Conservation (phyloP, 2,888 invertebrate species). For the Dexiosoma caninum region DNA sequence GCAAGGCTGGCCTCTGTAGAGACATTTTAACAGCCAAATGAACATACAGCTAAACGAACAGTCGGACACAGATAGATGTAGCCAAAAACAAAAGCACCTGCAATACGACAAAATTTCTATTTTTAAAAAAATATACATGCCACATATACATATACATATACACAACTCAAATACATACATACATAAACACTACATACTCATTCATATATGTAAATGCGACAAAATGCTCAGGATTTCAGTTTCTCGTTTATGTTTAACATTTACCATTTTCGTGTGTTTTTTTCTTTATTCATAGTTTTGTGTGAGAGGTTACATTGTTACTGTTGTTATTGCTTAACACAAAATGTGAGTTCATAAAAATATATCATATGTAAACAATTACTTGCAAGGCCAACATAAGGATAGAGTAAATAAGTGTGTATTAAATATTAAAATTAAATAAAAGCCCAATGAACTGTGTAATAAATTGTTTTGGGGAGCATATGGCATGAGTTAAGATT, state of each 20-base stretch:
- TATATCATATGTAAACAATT: slow-evolving; percentile 51
- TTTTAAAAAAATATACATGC: slow-evolving; percentile 47
- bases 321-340: background rate
- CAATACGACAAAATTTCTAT: slow-evolving; percentile 71
- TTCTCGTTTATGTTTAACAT: slow-evolving; percentile 7
- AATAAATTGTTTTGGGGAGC: background rate
- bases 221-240: slow-evolving; percentile 63
- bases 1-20: slow-evolving; percentile 39
- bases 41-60: slow-evolving; percentile 57
- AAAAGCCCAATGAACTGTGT: slow-evolving; percentile 20
- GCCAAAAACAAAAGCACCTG: slow-evolving; percentile 69
- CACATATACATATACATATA: background rate
- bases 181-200: slow-evolving; percentile 53
- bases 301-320: slow-evolving; percentile 8
- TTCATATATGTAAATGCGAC: slow-evolving; percentile 67
- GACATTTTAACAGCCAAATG: slow-evolving; percentile 60
- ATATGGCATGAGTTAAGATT: background rate
- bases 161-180: background rate
- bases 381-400: slow-evolving; percentile 22
- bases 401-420: slow-evolving; percentile 29
- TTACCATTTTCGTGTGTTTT: background rate
- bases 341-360: slow-evolving; percentile 37
- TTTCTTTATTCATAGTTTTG: background rate
- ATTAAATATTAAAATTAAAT: slow-evolving; percentile 43
- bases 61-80: slow-evolving; percentile 59